Evolutionary conservation across 2,113 vertebrate species (phyloP), one percentile per base, ranked within the genome.

Genomic region (Typhlomys cinereus): DNA sequence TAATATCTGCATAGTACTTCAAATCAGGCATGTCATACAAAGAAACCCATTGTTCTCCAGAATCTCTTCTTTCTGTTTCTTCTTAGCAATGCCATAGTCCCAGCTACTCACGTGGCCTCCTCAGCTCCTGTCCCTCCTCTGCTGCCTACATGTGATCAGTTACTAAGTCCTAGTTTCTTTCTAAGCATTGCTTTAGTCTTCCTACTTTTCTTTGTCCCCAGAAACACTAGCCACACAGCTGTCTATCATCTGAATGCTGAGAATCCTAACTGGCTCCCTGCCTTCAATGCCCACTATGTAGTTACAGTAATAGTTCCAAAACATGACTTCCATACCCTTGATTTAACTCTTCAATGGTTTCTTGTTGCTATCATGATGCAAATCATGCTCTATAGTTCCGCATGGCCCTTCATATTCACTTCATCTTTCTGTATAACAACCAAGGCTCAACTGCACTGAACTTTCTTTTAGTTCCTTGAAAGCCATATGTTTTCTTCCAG

Each of bases 261-360:
- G 79, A 67, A 61, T 75, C 11, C 50, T 71, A 10, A 12, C 20
- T 59, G 9, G 17, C 54, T 67, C 50, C 39, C 48, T 52, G 29
- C 67, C 44, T 90, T 85, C 31, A 10, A 73, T 89, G 48, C 66
- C 73, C 20, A 81, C 57, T 76, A 18, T 50, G 13, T n/a, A 89
- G 25, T 85, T 71, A 88, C 8, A 71, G 44, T 69, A 74, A 73
- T 69, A 34, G 71, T 85, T 92, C 84, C 84, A 73, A 94, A 93
- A 44, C 39, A n/a, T 64, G 8, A 69, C 27, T 88, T 74, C 57
- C 25, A 52, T 50, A 23, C 83, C 79, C 78, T 90, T 39, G 15
- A 34, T 41, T 79, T 90, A 69, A 48, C 57, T 93, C 84, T 61
- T 88, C 48, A 70, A 13, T 75, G 78, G 15, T 48, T 88, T 86